A percentile compares a stretch with the other conserved stretches of the same genome.
Evolutionary conservation across 2,797 vertebrate species (phyloP).

Genomic region (Chiroxiphia lanceolata): DNA sequence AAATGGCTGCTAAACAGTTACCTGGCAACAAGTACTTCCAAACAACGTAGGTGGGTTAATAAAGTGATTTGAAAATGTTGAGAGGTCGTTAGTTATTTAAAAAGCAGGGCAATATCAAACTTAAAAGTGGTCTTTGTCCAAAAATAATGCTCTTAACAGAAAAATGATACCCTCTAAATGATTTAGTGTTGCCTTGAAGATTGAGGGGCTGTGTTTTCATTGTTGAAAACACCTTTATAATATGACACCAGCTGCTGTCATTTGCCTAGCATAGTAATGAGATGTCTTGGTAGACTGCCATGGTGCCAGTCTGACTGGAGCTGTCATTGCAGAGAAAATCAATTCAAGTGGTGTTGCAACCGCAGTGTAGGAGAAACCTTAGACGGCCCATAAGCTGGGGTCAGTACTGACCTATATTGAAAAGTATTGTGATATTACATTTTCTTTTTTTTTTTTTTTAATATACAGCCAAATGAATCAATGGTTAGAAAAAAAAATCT

Average conservation of each 20-base stretch:
- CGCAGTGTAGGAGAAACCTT: conserved; percentile 80
- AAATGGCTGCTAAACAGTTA: conserved; percentile 83
- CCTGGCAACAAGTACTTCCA: conserved; percentile 79
- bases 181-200: conserved; percentile 82
- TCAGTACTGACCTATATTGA: conserved; percentile 72
- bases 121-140: conserved; percentile 80
- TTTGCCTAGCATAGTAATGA: conserved; percentile 82
- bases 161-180: conserved; percentile 81
- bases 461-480: conserved; percentile 73
- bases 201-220: conserved; percentile 79
- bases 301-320: conserved; percentile 96
- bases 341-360: conserved; percentile 83
- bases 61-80: conserved; percentile 64
- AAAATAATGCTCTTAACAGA: conserved; percentile 87
- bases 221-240: conserved; percentile 84
- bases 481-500: conserved; percentile 73
- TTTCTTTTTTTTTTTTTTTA: conserved; percentile 52
- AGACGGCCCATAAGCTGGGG: conserved; percentile 74
- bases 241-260: conserved; percentile 87
- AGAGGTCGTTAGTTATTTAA: conserved; percentile 58
- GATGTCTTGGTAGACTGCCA: conserved; percentile 75
- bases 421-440: conserved; percentile 57
- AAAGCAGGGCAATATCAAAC: conserved; percentile 73
- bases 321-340: conserved; percentile 94
- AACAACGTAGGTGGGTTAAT: conserved; percentile 71